Evolutionary conservation across 1,140 invertebrate genomes (phyloP).

Genomic region (Chrysomallon squamiferum): DNA sequence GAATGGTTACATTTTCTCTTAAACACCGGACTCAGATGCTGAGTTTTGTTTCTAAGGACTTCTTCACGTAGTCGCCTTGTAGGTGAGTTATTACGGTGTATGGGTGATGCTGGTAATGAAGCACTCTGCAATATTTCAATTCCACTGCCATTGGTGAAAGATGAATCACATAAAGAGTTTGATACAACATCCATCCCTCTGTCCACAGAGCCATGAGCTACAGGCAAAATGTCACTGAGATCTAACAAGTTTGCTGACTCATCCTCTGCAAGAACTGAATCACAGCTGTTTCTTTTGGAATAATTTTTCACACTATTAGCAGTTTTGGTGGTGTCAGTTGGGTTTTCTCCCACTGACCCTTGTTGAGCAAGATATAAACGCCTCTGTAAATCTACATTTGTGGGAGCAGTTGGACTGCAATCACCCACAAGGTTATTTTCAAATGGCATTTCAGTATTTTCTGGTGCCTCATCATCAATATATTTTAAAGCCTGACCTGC

Average conservation of each 20-base stretch:
- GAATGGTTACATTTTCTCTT: slow-evolving; percentile 41
- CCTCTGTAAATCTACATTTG: slow-evolving; percentile 30
- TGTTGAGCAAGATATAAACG: slow-evolving; percentile 48
- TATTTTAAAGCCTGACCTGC: slow-evolving; percentile 59
- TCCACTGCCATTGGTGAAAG: slow-evolving; percentile 7
- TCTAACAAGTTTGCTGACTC: not conserved
- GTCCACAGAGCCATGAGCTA: slow-evolving; percentile 16
- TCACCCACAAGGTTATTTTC: slow-evolving; percentile 52
- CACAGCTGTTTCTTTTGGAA: slow-evolving; percentile 2
- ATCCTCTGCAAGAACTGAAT: not conserved
- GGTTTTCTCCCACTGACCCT: not conserved
- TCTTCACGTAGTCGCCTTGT: slow-evolving; percentile 43
- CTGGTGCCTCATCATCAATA: slow-evolving; percentile 61
- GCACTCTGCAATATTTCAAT: slow-evolving; percentile 49
- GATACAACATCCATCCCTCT: slow-evolving; percentile 12
- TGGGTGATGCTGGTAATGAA: slow-evolving; percentile 54
- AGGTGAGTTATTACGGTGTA: slow-evolving; percentile 40
- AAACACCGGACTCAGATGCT: slow-evolving; percentile 54
- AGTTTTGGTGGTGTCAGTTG: not conserved
- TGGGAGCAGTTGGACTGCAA: slow-evolving; percentile 44
- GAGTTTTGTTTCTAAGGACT: slow-evolving; percentile 39
- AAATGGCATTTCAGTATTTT: slow-evolving; percentile 32
- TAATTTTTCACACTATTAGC: not conserved
- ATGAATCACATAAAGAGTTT: not conserved
- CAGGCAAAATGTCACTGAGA: slow-evolving; percentile 2